phyloP scores from a whole-genome alignment of 2,113 vertebrate species.

The Sander lucioperca region DNA sequence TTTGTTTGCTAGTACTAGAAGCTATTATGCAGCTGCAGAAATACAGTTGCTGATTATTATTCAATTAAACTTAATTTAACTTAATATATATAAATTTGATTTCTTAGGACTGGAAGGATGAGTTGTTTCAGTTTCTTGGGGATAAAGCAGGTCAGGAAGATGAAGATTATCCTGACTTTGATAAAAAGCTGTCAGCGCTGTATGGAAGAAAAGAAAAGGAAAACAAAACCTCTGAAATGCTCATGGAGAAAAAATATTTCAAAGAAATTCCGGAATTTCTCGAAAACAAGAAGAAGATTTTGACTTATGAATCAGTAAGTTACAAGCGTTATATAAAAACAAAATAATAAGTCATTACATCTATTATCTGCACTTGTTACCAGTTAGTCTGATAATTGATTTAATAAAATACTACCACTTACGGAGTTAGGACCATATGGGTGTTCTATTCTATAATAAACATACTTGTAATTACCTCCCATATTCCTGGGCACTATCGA shows the following conservation, averaged over 20 bases:
- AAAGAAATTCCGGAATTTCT: slow-evolving; percentile 56
- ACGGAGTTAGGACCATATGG: too few relatives aligned
- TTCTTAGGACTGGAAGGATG: slow-evolving; percentile 65
- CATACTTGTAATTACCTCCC: too few relatives aligned
- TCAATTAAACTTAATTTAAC: background rate
- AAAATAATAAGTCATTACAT: too few relatives aligned
- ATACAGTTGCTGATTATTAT: background rate
- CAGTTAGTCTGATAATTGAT: too few relatives aligned
- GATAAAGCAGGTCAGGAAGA: background rate
- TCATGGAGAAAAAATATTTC: slow-evolving; percentile 33
- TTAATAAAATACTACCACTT: too few relatives aligned
- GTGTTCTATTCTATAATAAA: too few relatives aligned
- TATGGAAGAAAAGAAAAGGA: slow-evolving; percentile 61
- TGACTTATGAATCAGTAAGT: slow-evolving; percentile 42
- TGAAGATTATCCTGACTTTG: background rate
- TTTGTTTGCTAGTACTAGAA: background rate
- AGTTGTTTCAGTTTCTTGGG: slow-evolving; percentile 25
- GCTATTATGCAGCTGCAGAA: background rate
- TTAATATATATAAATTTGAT: background rate
- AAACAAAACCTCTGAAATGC: background rate
- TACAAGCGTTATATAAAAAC: too few relatives aligned
- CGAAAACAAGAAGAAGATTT: background rate
- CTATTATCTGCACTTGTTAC: too few relatives aligned
- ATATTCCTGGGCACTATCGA: too few relatives aligned
- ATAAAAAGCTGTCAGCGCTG: slow-evolving; percentile 40